These are phyloP conservation scores for Tribolium madens DNA, from an alignment of 1,140 invertebrate species.

Conservation along the genomic window DNA sequence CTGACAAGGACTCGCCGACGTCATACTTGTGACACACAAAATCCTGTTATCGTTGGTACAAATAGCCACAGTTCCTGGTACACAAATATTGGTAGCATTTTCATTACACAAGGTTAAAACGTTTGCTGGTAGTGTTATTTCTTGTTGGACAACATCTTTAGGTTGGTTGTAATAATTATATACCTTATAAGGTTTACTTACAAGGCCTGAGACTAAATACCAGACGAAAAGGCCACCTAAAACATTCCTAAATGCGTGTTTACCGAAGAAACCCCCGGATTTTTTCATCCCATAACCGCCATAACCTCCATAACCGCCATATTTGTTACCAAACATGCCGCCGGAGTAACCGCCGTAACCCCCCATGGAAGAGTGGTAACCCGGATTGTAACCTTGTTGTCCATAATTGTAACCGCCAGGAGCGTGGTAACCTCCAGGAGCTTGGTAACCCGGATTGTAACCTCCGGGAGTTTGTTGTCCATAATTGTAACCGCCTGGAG, in stretches of 20 bases:
- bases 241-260: constrained; percentile 54
- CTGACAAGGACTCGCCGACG: constrained; percentile 49
- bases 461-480: not conserved
- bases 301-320: constrained; percentile 46
- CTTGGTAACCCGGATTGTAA: not conserved
- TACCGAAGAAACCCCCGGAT: constrained; percentile 55
- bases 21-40: constrained; percentile 52
- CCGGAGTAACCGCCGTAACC: not conserved
- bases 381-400: not conserved
- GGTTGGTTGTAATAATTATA: constrained; percentile 58
- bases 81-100: constrained; percentile 53
- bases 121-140: constrained; percentile 56
- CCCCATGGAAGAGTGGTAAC: not conserved
- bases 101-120: constrained; percentile 55
- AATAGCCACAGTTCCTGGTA: constrained; percentile 46
- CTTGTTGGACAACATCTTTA: constrained; percentile 34
- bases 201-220: constrained; percentile 53
- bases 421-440: constrained; percentile 17
- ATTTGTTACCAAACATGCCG: constrained; percentile 44
- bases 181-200: constrained; percentile 53
- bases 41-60: constrained; percentile 56
- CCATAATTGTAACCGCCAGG: not conserved
- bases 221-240: constrained; percentile 55
- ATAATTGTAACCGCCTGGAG: not conserved
- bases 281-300: constrained; percentile 51